phyloP scores from a whole-genome alignment of 1,140 invertebrate genomes.

The Chironomus tepperi region DNA sequence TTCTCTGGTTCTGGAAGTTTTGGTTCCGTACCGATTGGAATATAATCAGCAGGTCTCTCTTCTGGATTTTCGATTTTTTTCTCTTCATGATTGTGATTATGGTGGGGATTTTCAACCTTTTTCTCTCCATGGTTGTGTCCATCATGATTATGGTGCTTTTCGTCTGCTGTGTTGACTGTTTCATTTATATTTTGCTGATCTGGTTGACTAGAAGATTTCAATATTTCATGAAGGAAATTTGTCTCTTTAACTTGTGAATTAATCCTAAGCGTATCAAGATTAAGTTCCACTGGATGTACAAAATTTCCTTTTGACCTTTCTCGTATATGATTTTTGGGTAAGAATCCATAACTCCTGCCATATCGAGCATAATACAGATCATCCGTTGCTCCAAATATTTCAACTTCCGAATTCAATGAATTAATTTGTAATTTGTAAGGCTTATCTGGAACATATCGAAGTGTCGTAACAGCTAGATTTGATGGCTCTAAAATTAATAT shows the following conservation, averaged over 20 bases:
- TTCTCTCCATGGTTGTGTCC: background rate
- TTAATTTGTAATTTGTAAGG: background rate
- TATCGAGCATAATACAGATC: background rate
- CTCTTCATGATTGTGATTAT: background rate
- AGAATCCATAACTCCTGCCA: background rate
- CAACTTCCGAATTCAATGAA: background rate
- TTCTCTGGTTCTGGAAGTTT: slow-evolving; percentile 24
- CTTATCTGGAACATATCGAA: background rate
- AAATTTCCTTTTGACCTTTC: background rate
- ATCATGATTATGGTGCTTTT: too few species aligned
- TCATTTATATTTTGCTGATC: background rate
- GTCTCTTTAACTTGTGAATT: background rate
- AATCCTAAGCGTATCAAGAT: background rate
- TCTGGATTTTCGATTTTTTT: background rate
- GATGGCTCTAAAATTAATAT: background rate
- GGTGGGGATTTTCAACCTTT: background rate
- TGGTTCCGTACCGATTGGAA: background rate
- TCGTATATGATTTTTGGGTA: background rate
- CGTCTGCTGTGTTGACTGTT: background rate
- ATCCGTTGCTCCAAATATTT: background rate
- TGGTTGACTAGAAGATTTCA: slow-evolving; percentile 13
- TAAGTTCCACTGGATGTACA: background rate
- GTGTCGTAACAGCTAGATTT: background rate
- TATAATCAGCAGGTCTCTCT: background rate
- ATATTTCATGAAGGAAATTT: background rate